Percentiles rank a stretch among this genome's conserved stretches.
phyloP scores from a whole-genome alignment of 2,797 vertebrate genomes.

The Dromococcyx pavoninus region DNA sequence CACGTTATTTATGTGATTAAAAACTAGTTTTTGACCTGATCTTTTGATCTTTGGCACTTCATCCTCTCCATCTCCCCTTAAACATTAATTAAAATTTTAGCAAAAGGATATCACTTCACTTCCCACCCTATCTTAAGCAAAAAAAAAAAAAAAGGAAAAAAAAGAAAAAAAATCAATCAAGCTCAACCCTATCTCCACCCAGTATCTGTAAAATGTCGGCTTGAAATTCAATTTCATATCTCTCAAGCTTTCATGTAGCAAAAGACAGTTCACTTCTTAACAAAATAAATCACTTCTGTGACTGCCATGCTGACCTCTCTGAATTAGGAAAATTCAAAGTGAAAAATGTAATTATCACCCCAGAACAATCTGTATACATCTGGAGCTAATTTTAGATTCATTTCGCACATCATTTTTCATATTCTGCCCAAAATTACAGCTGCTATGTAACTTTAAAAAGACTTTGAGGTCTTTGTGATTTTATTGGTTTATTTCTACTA shows the following conservation, averaged over 20 bases:
- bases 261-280: constrained; percentile 90
- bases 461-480: constrained; percentile 35
- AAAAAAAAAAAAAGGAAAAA: neutral
- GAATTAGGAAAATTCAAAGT: constrained; percentile 85
- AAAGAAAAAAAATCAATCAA: constrained; percentile 78
- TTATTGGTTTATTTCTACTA: constrained; percentile 57
- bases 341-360: constrained; percentile 84
- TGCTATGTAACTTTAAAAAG: constrained; percentile 69
- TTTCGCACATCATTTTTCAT: constrained; percentile 79
- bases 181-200: constrained; percentile 75
- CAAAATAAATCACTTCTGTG: constrained; percentile 88
- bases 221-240: constrained; percentile 86
- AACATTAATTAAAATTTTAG: constrained; percentile 98
- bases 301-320: constrained; percentile 83
- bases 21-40: constrained; percentile 93
- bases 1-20: constrained; percentile 94
- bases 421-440: constrained; percentile 73
- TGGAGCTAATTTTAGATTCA: constrained; percentile 80
- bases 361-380: constrained; percentile 79
- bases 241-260: constrained; percentile 84
- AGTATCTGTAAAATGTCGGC: constrained; percentile 81
- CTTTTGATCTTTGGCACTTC: constrained; percentile 90
- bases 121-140: constrained; percentile 76
- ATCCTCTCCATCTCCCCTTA: constrained; percentile 91
- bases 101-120: constrained; percentile 81